Conservation (phyloP, 2,797 vertebrate genomes). For the Lacerta agilis region DNA sequence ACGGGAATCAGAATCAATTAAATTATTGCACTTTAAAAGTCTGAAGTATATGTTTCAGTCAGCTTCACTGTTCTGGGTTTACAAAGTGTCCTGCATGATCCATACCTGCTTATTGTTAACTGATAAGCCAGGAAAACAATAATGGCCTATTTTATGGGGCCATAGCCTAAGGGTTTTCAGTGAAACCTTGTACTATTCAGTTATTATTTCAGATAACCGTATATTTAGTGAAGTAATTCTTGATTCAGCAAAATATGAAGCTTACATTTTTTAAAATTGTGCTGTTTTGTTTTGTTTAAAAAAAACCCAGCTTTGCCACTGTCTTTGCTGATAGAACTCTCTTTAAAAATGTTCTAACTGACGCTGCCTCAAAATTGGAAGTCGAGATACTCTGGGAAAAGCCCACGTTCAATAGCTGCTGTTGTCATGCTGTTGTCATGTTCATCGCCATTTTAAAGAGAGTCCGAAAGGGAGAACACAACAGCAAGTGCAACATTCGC, state of each 20-base stretch:
- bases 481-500: neutral
- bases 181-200: conserved; percentile 38
- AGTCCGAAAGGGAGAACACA: neutral
- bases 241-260: conserved; percentile 2
- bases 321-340: rapidly evolving
- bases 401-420: neutral
- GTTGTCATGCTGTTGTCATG: neutral
- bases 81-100: conserved; percentile 34
- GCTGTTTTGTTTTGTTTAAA: neutral
- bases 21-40: conserved; percentile 55
- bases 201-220: conserved; percentile 46
- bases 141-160: conserved; percentile 42
- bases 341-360: neutral
- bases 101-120: conserved; percentile 48
- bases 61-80: conserved; percentile 48
- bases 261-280: neutral
- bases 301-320: neutral
- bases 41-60: conserved; percentile 48
- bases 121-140: conserved; percentile 32
- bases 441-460: neutral
- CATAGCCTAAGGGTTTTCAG: conserved; percentile 26
- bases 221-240: conserved; percentile 47
- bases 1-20: conserved; percentile 48
- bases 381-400: neutral
- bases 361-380: neutral